phyloP scores from a whole-genome alignment of 2,797 vertebrate genomes.

The Poeciliopsis infans region DNA sequence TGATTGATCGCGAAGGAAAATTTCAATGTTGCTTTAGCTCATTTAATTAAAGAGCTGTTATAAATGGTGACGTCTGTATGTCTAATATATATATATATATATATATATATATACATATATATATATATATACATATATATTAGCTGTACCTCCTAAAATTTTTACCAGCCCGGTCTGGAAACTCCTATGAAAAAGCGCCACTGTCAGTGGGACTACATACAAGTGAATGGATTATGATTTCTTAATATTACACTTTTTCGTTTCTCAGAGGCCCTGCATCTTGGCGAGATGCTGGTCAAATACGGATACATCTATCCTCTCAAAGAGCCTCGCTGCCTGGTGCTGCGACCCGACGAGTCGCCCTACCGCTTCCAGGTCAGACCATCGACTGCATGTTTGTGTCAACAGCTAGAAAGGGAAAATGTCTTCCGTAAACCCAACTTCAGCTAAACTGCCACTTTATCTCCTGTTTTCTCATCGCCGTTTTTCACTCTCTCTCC shows the following conservation, averaged over 20 bases:
- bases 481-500: slow-evolving; percentile 22
- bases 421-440: neutral
- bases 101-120: too few species aligned
- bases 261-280: slow-evolving; percentile 87
- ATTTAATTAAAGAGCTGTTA: too few species aligned
- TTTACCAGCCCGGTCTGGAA: too few species aligned
- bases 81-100: too few species aligned
- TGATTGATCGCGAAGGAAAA: too few species aligned
- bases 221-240: neutral
- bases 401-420: slow-evolving; percentile 2
- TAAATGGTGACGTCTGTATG: too few species aligned
- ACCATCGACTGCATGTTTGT: neutral
- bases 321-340: slow-evolving; percentile 82
- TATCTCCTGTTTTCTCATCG: slow-evolving; percentile 8
- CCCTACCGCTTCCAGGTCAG: slow-evolving; percentile 94
- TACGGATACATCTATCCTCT: slow-evolving; percentile 92
- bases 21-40: too few species aligned
- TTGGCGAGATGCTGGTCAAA: slow-evolving; percentile 85
- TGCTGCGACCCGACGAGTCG: slow-evolving; percentile 83
- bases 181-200: too few species aligned
- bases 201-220: neutral
- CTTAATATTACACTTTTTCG: slow-evolving; percentile 10
- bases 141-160: too few species aligned
- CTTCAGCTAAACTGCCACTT: neutral
- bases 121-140: too few species aligned